phyloP scores from a whole-genome alignment of 1,140 invertebrate species.

The Protaetia brevitarsis region DNA sequence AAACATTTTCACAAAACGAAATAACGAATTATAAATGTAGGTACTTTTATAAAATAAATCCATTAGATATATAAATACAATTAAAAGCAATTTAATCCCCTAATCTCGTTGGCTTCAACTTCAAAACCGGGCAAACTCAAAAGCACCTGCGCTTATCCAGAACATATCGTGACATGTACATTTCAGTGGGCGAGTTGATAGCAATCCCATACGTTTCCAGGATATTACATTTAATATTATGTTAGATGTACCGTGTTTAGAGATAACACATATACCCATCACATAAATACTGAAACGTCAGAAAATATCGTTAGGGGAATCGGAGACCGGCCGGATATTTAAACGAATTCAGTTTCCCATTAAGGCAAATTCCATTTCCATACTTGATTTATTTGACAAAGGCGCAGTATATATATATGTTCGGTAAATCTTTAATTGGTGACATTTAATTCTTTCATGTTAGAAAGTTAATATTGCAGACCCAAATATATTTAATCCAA shows the following conservation, averaged over 20 bases:
- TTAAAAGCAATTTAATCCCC: background rate
- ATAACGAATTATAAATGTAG: no score
- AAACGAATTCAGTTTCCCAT: background rate
- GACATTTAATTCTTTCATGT: no score
- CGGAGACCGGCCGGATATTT: background rate
- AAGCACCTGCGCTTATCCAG: background rate
- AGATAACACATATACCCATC: slow-evolving; percentile 6
- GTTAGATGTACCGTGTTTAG: slow-evolving; percentile 16
- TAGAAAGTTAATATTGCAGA: background rate
- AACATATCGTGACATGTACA: background rate
- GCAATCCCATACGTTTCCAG: background rate
- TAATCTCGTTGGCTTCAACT: background rate
- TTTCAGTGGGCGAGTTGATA: background rate
- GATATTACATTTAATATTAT: slow-evolving; percentile 17
- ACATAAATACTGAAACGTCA: slow-evolving; percentile 9
- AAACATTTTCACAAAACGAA: background rate
- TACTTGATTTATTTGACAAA: background rate
- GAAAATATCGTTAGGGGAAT: background rate
- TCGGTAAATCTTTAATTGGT: no score
- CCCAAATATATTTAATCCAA: no score
- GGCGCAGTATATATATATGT: no score
- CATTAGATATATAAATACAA: no score
- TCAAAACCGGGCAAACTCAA: background rate
- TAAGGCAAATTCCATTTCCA: slow-evolving; percentile 4
- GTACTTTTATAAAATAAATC: no score